These are phyloP conservation scores for Vireo griseus DNA, from an alignment of 2,797 vertebrate species.

Conservation along the genomic window DNA sequence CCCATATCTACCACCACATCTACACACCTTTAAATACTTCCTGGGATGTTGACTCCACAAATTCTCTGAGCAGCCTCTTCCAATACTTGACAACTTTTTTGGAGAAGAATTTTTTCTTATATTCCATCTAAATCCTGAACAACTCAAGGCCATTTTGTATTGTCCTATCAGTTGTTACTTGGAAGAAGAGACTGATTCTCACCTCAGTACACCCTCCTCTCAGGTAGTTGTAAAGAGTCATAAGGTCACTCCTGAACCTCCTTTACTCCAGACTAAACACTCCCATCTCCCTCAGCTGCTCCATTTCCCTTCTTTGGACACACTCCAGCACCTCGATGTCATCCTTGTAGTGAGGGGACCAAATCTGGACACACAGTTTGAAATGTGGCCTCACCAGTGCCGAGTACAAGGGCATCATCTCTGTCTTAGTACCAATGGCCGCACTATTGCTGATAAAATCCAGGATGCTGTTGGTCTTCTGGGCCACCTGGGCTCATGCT, in stretches of 20 bases:
- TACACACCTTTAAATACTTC: neutral
- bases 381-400: neutral
- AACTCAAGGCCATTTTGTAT: neutral
- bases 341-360: neutral
- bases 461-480: neutral
- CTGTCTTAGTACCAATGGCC: neutral
- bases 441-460: neutral
- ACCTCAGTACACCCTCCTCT: neutral
- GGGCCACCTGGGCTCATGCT: neutral
- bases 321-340: neutral
- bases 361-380: neutral
- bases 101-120: neutral
- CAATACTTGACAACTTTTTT: neutral
- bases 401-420: accelerated
- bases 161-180: neutral
- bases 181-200: neutral
- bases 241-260: neutral
- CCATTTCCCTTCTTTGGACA: neutral
- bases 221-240: too few relatives aligned
- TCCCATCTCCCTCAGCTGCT: neutral
- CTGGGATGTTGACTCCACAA: accelerated
- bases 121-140: neutral
- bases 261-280: neutral
- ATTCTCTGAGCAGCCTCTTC: neutral
- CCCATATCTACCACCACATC: neutral